These are phyloP conservation scores for Megaptera novaeangliae DNA, from an alignment of 2,113 vertebrate genomes.

Conservation along the genomic window DNA sequence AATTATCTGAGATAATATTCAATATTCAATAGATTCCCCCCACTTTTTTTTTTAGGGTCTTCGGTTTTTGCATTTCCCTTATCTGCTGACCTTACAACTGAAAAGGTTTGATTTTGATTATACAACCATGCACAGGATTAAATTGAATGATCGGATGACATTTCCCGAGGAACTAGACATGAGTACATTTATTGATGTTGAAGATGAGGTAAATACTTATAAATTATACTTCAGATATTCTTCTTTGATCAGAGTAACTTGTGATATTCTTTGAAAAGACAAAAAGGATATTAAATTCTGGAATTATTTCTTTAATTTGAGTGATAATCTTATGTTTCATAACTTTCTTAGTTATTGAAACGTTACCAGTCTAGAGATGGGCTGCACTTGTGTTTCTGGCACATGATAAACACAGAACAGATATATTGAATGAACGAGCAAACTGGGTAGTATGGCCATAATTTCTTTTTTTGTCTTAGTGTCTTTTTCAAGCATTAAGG, in stretches of 20 bases:
- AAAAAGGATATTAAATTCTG: neutral
- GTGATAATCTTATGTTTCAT: neutral
- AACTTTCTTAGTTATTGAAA: neutral
- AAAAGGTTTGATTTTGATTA: constrained; percentile 99
- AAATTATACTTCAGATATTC: neutral
- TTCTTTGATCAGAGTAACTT: neutral
- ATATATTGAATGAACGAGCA: neutral
- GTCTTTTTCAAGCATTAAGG: neutral
- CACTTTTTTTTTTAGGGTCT: constrained; percentile 86
- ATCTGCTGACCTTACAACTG: constrained; percentile 95
- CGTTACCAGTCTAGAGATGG: neutral
- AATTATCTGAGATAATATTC: neutral
- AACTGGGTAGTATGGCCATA: neutral
- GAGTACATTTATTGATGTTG: constrained; percentile 97
- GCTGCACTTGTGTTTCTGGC: neutral
- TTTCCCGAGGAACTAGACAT: constrained; percentile 98
- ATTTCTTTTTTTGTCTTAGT: constrained; percentile 7
- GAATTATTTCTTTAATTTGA: neutral
- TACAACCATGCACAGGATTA: constrained; percentile 99
- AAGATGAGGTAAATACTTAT: constrained; percentile 91
- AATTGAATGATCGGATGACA: constrained; percentile 98
- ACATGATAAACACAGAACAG: neutral
- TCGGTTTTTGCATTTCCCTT: constrained; percentile 97
- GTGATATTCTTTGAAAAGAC: constrained; percentile 24
- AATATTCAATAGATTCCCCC: neutral